A percentile compares a stretch with the other conserved stretches of the same genome.
Evolutionary conservation across 2,113 vertebrate genomes (phyloP).

Genomic region (Fulica atra): DNA sequence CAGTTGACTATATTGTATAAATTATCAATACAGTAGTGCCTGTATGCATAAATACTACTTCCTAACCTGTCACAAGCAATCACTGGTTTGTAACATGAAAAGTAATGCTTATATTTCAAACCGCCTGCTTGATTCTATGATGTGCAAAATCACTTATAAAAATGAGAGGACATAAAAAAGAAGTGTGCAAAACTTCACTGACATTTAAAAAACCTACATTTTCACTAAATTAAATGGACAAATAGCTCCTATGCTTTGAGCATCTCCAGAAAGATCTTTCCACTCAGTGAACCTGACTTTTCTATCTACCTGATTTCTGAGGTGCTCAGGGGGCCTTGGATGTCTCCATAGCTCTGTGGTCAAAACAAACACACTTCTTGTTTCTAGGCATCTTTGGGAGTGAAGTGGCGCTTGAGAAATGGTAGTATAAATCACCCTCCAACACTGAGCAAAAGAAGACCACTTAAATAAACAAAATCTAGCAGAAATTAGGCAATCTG

Average conservation of each 20-base stretch:
- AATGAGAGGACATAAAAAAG: background rate
- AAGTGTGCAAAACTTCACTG: background rate
- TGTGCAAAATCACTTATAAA: background rate
- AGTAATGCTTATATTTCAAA: background rate
- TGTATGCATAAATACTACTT: background rate
- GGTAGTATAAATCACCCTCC: background rate
- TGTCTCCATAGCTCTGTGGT: background rate
- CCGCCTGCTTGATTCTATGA: background rate
- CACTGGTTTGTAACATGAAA: background rate
- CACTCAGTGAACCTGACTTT: background rate
- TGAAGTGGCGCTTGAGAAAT: background rate
- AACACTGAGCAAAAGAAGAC: background rate
- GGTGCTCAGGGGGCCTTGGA: background rate
- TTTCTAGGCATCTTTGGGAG: background rate
- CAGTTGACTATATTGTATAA: background rate
- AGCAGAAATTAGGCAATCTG: background rate
- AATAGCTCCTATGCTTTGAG: background rate
- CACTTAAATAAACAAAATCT: background rate
- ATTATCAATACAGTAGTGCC: background rate
- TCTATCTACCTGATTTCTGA: background rate
- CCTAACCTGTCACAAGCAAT: background rate
- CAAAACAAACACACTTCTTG: background rate
- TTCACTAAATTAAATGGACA: background rate
- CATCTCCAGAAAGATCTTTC: background rate
- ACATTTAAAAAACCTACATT: background rate